Evolutionary conservation across 2,797 vertebrate species (phyloP).

Genomic region (Catamblyrhynchus diadema): DNA sequence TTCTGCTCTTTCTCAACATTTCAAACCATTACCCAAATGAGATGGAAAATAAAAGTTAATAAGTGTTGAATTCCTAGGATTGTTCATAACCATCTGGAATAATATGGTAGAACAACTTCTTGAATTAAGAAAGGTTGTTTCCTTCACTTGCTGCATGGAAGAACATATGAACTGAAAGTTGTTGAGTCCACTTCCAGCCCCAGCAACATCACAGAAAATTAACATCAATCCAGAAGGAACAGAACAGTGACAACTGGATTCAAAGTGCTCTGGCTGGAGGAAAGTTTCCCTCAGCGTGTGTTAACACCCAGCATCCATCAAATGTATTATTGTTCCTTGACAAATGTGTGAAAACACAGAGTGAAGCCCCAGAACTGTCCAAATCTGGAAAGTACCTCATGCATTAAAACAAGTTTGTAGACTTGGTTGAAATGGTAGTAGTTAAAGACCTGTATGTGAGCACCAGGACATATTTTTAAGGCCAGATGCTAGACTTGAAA

Average conservation of each 20-base stretch:
- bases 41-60: not conserved
- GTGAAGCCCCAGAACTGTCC: not conserved
- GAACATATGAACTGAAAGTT: not conserved
- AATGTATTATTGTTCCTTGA: not conserved
- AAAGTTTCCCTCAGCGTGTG: not conserved
- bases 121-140: not conserved
- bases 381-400: not conserved
- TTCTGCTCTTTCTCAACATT: not conserved
- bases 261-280: not conserved
- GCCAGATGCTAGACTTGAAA: not conserved
- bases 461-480: not conserved
- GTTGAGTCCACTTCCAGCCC: not conserved
- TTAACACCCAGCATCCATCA: conserved; percentile 6
- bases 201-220: conserved; percentile 43
- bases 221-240: conserved; percentile 37
- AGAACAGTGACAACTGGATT: not conserved
- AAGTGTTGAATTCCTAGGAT: not conserved
- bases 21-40: not conserved
- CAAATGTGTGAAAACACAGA: not conserved
- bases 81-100: not conserved
- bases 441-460: not conserved
- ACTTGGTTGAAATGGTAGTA: not conserved
- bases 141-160: not conserved
- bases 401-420: not conserved
- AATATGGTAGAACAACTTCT: not conserved